Base-by-base conservation (phyloP, 1,140 invertebrate species). In the Akabosia matsudoensis region DNA sequence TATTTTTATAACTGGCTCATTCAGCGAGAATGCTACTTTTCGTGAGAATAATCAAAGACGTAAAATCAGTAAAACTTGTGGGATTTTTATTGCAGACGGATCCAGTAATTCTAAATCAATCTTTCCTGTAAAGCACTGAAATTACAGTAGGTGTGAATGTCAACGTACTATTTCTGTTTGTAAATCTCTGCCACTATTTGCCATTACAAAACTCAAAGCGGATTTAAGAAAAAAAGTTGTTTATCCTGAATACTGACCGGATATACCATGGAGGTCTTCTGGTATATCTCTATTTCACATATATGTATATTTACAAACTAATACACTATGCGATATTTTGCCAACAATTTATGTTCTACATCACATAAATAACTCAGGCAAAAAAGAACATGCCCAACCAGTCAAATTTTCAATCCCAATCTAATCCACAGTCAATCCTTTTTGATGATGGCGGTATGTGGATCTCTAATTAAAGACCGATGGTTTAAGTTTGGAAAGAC, bases 261-360 rank as follows among this genome's bases (percentile, higher is more conserved):
- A 67, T 67, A 67, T 67, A 30, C 28, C 10, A 61, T 45, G 54
- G 22, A 24, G 54, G 54, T 67, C 31, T 10, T n/a, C n/a, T n/a
- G n/a, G n/a, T n/a, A n/a, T n/a, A n/a, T n/a, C n/a, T n/a, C n/a
- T n/a, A n/a, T n/a, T n/a, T n/a, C n/a, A n/a, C n/a, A n/a, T n/a
- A n/a, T n/a, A n/a, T n/a, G n/a, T n/a, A n/a, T n/a, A n/a, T n/a
- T n/a, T n/a, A n/a, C n/a, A n/a, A n/a, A n/a, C n/a, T 67, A 4
- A 67, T 67, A 10, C 7, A 30, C 22, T 3, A 16, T 71, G 78
- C 76, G 78, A 79, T 79, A 79, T 79, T 79, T 79, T 79, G 73
- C 75, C 78, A 73, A 71, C 73, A 79, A 79, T 79, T 79, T 76
- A 79, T 79, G 76, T 77, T 73, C 56, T 73, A 74, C 33, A 56